Evolutionary conservation across 1,140 invertebrate species (phyloP), one percentile per base, ranked within the genome.

Genomic region (Grapholita molesta): DNA sequence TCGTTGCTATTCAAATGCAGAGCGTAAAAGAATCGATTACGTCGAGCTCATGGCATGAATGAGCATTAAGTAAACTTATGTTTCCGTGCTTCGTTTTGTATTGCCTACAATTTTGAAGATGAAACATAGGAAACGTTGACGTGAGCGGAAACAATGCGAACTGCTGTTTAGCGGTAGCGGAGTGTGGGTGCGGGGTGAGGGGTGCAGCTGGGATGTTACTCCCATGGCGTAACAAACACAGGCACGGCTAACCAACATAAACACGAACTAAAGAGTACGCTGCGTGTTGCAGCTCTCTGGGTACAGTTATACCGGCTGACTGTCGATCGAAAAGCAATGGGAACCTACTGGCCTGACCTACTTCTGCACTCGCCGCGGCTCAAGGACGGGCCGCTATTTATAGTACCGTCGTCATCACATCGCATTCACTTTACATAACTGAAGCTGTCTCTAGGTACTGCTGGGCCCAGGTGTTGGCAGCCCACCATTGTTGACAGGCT

Each of bases 301-400:
- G 3, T 23, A 9, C 11, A 21, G 32, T 38, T 32, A 64, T 3
- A 55, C 23, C 12, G 12, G 33, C 24, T 30, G 15, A 7, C 3
- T 18, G n/a, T 23, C 32, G 66, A 32, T 15, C 0, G 30, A 48
- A 12, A 6, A 28, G 28, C 21, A 25, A n/a, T 25, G 25, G 30
- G 11, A 24, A 42, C 42, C 15, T n/a, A 9, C 42, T 75, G 78
- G 78, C 76, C 75, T 91, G 89, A 90, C 89, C 89, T 77, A 91
- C 83, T 89, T 91, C 75, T 82, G 80, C 76, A 87, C 79, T 84
- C 80, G 83, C 81, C 76, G 67, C 78, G 78, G 82, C 88, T 91
- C 89, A 91, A 91, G 89, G 89, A 89, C 89, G 85, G 85, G 81
- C 83, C 80, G 85, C 85, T 90, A 91, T 91, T 89, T 88, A 89